Conservation (phyloP, 2,888 invertebrate species). For the Agriopis marginaria region DNA sequence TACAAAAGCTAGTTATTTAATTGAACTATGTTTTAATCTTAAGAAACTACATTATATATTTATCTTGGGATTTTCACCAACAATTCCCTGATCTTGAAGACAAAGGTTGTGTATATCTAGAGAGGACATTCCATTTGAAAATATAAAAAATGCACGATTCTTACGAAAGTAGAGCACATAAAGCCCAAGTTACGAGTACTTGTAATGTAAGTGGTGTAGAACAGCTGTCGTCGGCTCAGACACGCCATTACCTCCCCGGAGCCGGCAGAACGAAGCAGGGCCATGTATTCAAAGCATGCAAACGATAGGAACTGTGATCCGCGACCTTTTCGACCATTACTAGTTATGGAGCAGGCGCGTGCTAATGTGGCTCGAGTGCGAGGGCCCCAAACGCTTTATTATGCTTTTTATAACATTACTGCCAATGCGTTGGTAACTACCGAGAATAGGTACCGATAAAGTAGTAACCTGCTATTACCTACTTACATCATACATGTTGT, state of each 20-base stretch:
- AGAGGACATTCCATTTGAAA: background rate
- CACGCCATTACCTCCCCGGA: background rate
- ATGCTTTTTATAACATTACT: background rate
- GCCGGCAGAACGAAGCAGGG: background rate
- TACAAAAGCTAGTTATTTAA: too few relatives aligned
- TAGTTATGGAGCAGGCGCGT: conserved; percentile 19
- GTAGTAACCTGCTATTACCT: too few relatives aligned
- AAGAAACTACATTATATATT: too few relatives aligned
- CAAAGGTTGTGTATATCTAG: background rate
- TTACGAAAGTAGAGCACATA: background rate
- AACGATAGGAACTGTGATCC: conserved; percentile 20
- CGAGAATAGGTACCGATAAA: background rate
- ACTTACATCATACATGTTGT: background rate
- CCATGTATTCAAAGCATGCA: conserved; percentile 32
- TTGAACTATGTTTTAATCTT: too few relatives aligned
- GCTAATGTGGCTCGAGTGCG: conserved; percentile 27
- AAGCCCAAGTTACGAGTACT: conserved; percentile 6
- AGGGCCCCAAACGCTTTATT: conserved; percentile 3
- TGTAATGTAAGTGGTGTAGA: background rate
- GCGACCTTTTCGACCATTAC: conserved; percentile 18
- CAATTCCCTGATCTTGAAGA: background rate
- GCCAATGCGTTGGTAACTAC: background rate
- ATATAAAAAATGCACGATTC: background rate
- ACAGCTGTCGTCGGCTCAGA: conserved; percentile 8
- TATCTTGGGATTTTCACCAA: background rate